A percentile compares a stretch with the other conserved stretches of the same genome.
These are phyloP conservation scores for Dinothrombium tinctorium DNA, from an alignment of 1,140 invertebrate genomes.

Conservation along the genomic window DNA sequence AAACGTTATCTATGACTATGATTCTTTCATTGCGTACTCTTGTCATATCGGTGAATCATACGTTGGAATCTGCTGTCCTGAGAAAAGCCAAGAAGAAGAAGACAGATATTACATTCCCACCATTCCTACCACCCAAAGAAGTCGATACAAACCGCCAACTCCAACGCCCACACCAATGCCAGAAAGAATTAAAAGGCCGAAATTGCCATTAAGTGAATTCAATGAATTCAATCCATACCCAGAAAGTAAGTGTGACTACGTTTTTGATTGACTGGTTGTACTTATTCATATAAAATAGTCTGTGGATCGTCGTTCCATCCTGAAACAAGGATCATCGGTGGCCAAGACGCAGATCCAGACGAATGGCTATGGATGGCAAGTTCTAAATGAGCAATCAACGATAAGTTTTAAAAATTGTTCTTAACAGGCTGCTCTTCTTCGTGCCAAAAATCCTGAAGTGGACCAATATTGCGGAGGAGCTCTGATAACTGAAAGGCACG, in stretches of 20 bases:
- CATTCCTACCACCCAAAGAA: neutral
- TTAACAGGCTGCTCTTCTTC: neutral
- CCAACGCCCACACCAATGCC: neutral
- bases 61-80: neutral
- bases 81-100: neutral
- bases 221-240: no score
- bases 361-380: slow-evolving; percentile 65
- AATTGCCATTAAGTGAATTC: no score
- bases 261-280: no score
- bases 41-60: neutral
- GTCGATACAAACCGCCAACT: neutral
- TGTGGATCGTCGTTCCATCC: neutral
- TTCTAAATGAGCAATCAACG: neutral
- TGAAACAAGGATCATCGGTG: slow-evolving; percentile 29
- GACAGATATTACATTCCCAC: neutral
- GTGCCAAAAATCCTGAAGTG: no score
- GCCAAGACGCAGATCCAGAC: slow-evolving; percentile 33
- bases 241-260: no score
- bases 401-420: no score
- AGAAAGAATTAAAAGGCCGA: neutral
- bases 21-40: neutral
- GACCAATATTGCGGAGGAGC: neutral
- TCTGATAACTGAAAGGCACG: neutral
- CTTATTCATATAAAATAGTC: no score
- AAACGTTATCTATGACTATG: neutral